A percentile compares a stretch with the other conserved stretches of the same genome.
These are phyloP conservation scores for Crotalus helleri DNA, from an alignment of 2,113 vertebrate genomes.

Conservation along the genomic window DNA sequence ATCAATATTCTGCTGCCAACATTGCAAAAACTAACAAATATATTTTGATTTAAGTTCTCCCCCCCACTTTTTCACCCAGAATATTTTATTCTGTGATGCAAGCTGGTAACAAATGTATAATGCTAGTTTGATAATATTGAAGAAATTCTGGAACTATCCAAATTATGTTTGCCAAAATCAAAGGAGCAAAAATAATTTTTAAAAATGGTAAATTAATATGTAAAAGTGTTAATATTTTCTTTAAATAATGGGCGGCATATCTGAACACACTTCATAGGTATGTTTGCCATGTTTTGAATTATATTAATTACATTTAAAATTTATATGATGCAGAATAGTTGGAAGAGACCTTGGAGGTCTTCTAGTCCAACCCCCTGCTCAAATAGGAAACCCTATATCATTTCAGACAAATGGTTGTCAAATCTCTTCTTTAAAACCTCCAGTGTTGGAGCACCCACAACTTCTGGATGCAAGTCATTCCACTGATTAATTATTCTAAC, in stretches of 20 bases:
- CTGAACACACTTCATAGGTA: neutral
- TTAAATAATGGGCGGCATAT: neutral
- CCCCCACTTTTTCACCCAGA: neutral
- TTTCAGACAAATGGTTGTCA: neutral
- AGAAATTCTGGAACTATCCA: neutral
- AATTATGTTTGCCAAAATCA: neutral
- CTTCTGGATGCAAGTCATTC: too few relatives aligned
- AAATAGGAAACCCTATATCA: neutral
- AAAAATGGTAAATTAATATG: neutral
- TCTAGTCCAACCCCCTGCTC: neutral
- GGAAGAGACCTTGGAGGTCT: neutral
- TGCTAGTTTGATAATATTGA: neutral
- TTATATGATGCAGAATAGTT: neutral
- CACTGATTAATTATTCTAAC: neutral
- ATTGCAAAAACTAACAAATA: neutral
- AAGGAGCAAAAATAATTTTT: neutral
- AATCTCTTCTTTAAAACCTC: neutral
- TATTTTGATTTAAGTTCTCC: neutral
- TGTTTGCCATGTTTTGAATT: neutral
- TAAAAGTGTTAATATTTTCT: neutral
- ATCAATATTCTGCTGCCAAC: neutral
- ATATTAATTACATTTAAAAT: neutral
- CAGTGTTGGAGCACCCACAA: neutral
- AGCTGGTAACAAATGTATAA: neutral
- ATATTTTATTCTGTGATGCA: neutral